Percentiles rank a stretch among this genome's conserved stretches.
Conservation (phyloP, 2,797 vertebrate genomes). For the Pseudomugil tenellus region DNA sequence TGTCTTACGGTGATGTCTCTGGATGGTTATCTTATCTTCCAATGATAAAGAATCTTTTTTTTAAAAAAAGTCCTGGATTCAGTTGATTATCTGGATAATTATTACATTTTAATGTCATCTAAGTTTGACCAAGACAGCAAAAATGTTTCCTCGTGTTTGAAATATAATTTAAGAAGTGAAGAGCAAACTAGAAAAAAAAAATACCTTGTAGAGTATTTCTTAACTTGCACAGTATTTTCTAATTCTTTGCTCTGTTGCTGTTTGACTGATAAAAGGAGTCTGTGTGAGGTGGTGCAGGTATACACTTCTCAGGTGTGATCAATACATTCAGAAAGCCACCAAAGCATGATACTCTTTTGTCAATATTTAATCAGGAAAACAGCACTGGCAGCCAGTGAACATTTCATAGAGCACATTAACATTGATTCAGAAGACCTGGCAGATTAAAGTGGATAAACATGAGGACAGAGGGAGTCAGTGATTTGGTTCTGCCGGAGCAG, state of each 20-base stretch:
- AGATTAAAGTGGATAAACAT: conserved; percentile 60
- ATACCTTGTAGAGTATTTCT: too few species aligned
- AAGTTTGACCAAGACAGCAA: too few species aligned
- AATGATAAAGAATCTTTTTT: too few species aligned
- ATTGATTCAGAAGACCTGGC: conserved; percentile 54
- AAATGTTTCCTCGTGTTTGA: too few species aligned
- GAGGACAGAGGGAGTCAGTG: conserved; percentile 32
- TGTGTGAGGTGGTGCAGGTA: conserved; percentile 5
- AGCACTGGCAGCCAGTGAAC: conserved; percentile 50
- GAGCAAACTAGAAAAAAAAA: too few species aligned
- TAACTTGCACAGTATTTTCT: too few species aligned
- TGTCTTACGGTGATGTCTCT: too few species aligned
- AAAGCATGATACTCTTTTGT: conserved; percentile 46
- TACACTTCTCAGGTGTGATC: conserved; percentile 38
- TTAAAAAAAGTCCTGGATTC: too few species aligned
- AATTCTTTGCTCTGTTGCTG: neutral
- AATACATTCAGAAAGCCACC: conserved; percentile 28
- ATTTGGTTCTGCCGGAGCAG: conserved; percentile 38
- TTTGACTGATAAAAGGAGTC: neutral
- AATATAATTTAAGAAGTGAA: too few species aligned
- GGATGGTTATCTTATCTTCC: too few species aligned
- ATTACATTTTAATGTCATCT: too few species aligned
- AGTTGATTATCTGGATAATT: too few species aligned
- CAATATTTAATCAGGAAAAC: conserved; percentile 75
- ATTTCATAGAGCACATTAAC: conserved; percentile 75